phyloP scores from a whole-genome alignment of 2,888 invertebrate species.

The Pseudococcus longispinus region DNA sequence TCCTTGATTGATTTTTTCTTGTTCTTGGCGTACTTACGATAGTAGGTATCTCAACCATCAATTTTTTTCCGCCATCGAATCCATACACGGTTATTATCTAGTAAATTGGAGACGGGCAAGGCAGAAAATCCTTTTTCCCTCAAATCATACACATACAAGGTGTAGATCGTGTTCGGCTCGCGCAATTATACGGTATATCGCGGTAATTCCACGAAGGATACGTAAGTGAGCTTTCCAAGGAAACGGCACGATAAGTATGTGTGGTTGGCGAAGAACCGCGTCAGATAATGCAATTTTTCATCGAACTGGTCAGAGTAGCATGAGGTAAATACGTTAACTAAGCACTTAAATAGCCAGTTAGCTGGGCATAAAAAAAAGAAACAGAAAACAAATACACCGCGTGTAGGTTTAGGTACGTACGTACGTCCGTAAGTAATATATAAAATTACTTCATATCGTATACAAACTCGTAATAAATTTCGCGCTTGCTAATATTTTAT shows the following conservation, averaged over 20 bases:
- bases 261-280: neutral
- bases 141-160: neutral
- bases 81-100: slow-evolving; percentile 10
- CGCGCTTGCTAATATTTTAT: slow-evolving; percentile 20
- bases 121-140: slow-evolving; percentile 17
- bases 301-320: neutral
- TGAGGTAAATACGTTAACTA: neutral
- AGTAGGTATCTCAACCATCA: neutral
- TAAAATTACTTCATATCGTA: slow-evolving; percentile 2
- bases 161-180: neutral
- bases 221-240: neutral
- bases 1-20: slow-evolving; percentile 40
- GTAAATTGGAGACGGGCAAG: neutral
- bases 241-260: neutral
- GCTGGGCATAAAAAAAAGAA: neutral
- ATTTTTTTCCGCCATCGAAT: slow-evolving; percentile 15
- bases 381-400: neutral
- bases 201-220: slow-evolving; percentile 30
- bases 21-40: neutral
- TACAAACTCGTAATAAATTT: slow-evolving; percentile 18
- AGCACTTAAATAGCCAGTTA: neutral
- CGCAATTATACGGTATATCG: neutral
- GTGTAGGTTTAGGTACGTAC: neutral
- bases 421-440: neutral
- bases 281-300: neutral